Conservation (phyloP, 2,888 invertebrate genomes). For the Tinea trinotella region DNA sequence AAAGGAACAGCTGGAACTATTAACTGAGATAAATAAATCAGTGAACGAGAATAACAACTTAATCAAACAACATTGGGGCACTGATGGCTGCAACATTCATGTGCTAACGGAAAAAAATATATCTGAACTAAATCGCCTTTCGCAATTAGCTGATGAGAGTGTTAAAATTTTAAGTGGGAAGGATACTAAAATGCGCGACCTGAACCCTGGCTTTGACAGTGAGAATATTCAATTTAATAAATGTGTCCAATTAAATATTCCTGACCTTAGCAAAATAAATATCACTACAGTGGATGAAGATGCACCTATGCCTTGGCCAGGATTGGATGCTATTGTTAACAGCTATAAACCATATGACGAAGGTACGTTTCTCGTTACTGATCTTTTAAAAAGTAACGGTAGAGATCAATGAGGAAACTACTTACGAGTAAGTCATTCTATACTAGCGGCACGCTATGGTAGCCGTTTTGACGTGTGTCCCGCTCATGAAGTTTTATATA, state of each 20-base stretch:
- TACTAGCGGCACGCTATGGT: too few relatives aligned
- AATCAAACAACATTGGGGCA: constrained; percentile 48
- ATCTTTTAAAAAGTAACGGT: too few relatives aligned
- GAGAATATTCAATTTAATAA: constrained; percentile 38
- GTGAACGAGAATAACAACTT: constrained; percentile 61
- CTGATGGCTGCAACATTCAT: constrained; percentile 42
- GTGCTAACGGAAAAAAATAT: constrained; percentile 60
- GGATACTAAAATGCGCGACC: constrained; percentile 44
- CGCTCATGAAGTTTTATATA: too few relatives aligned
- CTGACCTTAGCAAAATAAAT: constrained; percentile 33
- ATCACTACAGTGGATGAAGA: constrained; percentile 28
- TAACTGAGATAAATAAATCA: constrained; percentile 56
- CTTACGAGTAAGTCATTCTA: too few relatives aligned
- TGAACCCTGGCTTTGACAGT: constrained; percentile 57
- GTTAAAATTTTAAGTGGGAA: constrained; percentile 55
- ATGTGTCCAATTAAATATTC: constrained; percentile 52
- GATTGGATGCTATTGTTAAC: constrained; percentile 58
- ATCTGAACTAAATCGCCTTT: constrained; percentile 53
- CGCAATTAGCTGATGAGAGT: constrained; percentile 62
- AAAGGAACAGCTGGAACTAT: constrained; percentile 47
- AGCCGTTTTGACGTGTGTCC: too few relatives aligned
- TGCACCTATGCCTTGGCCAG: constrained; percentile 50
- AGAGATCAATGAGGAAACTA: too few relatives aligned
- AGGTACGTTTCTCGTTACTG: constrained; percentile 58
- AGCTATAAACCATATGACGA: constrained; percentile 66